Conservation (phyloP, 2,113 vertebrate species). For the Panurus biarmicus region DNA sequence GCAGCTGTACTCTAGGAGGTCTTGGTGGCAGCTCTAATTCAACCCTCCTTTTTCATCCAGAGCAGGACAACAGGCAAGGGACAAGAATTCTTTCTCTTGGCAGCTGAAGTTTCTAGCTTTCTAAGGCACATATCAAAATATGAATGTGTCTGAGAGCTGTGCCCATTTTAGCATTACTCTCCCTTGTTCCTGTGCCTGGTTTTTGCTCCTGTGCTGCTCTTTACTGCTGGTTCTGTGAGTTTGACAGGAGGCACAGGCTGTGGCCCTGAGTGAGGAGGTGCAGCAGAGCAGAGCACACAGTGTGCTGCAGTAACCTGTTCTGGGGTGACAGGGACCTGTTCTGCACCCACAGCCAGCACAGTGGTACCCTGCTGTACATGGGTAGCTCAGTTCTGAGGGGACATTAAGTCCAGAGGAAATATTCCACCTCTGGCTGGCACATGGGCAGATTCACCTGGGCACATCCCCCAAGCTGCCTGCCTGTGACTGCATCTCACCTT, state of each 20-base stretch:
- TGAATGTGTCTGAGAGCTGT: not conserved
- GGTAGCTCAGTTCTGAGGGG: not conserved
- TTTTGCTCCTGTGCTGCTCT: not conserved
- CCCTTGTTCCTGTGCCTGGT: not conserved
- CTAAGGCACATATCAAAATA: not conserved
- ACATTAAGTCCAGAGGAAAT: not conserved
- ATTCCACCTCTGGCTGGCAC: not conserved
- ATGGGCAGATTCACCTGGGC: not conserved
- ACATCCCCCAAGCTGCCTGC: not conserved
- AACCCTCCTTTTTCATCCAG: not conserved
- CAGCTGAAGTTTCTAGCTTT: not conserved
- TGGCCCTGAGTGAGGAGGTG: not conserved
- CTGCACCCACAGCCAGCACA: not conserved
- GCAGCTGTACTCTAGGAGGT: not conserved
- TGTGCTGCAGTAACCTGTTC: not conserved
- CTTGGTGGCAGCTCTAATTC: not conserved
- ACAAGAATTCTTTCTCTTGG: not conserved
- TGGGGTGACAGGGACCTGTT: not conserved
- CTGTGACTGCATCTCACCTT: not conserved
- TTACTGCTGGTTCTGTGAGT: not conserved
- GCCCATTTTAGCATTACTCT: not conserved
- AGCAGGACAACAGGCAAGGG: not conserved
- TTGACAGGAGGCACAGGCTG: not conserved
- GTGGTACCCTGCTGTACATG: accelerated
- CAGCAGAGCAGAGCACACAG: not conserved